Conservation (phyloP, 2,113 vertebrate species). For the Zosterops japonicus region DNA sequence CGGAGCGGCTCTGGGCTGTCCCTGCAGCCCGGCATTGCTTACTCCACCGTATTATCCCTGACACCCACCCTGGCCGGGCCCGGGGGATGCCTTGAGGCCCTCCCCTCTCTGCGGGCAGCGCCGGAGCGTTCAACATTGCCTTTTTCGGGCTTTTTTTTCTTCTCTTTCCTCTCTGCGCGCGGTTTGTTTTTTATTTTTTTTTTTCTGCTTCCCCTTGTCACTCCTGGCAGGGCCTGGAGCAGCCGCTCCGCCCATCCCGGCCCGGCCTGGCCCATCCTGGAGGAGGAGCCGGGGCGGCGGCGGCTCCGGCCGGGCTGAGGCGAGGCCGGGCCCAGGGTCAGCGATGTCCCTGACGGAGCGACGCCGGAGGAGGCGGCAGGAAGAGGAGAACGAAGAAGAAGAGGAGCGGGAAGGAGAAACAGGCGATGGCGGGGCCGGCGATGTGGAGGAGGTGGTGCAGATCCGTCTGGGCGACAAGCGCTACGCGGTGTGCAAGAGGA, state of each 20-base stretch:
- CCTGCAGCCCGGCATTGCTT: neutral
- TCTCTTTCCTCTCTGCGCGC: neutral
- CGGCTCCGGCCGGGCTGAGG: neutral
- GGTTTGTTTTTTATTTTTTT: too few relatives aligned
- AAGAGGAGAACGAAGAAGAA: neutral
- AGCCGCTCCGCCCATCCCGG: neutral
- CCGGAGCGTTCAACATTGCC: constrained; percentile 4
- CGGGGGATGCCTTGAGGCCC: neutral
- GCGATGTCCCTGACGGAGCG: neutral
- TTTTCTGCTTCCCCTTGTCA: too few relatives aligned
- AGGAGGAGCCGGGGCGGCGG: neutral
- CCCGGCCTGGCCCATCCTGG: neutral
- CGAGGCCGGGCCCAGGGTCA: neutral
- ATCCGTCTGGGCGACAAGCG: constrained; percentile 87
- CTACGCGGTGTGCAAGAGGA: constrained; percentile 88
- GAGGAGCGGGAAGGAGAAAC: neutral
- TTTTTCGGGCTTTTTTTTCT: constrained; percentile 47
- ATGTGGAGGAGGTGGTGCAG: constrained; percentile 82
- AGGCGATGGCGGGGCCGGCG: neutral
- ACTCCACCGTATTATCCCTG: neutral
- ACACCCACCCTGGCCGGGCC: neutral
- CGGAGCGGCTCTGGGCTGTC: neutral
- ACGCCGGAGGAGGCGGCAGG: neutral
- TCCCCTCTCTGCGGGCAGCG: neutral
- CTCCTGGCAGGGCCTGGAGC: neutral